Conservation (phyloP, 2,797 vertebrate genomes). For the Sebastes jordani region DNA sequence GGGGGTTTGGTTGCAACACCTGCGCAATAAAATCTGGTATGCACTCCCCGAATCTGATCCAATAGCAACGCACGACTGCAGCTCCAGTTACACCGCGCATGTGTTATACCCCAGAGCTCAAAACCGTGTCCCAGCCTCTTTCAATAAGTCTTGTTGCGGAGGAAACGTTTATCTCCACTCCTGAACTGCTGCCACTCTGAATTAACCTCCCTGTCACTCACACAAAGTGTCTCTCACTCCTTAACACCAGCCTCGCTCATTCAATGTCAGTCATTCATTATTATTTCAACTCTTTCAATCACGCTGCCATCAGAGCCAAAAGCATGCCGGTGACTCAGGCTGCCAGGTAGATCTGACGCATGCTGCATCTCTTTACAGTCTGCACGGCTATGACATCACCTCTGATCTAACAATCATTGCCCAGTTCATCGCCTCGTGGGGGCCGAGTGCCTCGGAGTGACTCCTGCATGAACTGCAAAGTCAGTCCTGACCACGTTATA, state of each 20-base stretch:
- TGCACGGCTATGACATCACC: background rate
- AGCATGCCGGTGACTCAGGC: background rate
- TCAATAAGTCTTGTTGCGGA: no score
- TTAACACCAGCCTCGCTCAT: constrained; percentile 5
- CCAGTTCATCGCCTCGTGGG: background rate
- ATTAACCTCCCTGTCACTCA: constrained; percentile 40
- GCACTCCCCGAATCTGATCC: no score
- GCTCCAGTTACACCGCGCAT: no score
- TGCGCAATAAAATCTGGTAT: no score
- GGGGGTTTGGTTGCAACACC: no score
- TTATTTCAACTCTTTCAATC: background rate
- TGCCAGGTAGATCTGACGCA: background rate
- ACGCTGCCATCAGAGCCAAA: background rate
- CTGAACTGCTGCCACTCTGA: constrained; percentile 21
- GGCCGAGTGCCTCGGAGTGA: constrained; percentile 1
- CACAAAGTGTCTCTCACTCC: background rate
- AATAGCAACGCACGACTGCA: no score
- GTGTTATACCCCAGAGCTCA: no score
- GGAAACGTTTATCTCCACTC: constrained; percentile 17
- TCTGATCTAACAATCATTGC: background rate
- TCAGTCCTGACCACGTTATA: constrained; percentile 51
- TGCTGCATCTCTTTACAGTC: background rate
- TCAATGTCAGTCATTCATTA: constrained; percentile 11
- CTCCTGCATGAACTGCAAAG: constrained; percentile 50
- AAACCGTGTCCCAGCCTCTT: no score